Conservation (phyloP, 2,888 invertebrate genomes). For the Magallana nippona region DNA sequence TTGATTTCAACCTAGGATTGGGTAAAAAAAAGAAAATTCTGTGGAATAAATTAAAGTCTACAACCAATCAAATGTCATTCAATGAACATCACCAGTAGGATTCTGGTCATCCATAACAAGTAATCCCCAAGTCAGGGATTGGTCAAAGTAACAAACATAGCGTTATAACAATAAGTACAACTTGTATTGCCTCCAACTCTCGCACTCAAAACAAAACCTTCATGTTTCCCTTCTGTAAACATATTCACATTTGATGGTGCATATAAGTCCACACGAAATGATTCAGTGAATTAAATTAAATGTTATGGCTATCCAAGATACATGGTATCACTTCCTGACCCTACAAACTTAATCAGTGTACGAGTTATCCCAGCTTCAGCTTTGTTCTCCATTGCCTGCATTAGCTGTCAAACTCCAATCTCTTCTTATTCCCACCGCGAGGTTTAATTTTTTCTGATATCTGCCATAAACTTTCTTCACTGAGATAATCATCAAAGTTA, state of each 20-base stretch:
- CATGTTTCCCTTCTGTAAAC: not conserved
- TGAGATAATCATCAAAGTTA: conserved; percentile 96
- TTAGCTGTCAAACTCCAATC: conserved; percentile 37
- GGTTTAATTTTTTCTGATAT: conserved; percentile 98
- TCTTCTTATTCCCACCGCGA: conserved; percentile 81
- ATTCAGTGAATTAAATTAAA: too few relatives aligned
- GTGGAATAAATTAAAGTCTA: conserved; percentile 5
- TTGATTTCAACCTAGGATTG: not conserved
- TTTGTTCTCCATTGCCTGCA: not conserved
- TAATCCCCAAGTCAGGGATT: conserved; percentile 15
- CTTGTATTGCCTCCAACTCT: not conserved
- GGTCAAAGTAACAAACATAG: conserved; percentile 27
- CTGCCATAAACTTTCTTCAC: conserved; percentile 99
- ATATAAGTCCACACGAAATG: too few relatives aligned
- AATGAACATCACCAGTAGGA: not conserved
- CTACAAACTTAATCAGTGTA: not conserved
- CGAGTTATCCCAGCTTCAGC: not conserved
- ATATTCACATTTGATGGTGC: too few relatives aligned
- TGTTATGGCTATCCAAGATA: too few relatives aligned
- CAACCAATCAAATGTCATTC: conserved; percentile 15
- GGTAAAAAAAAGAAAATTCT: not conserved
- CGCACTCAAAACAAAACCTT: not conserved
- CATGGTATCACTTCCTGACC: not conserved
- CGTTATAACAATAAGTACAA: conserved; percentile 11
- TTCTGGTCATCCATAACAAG: not conserved